Percentiles rank a stretch among this genome's conserved stretches.
Conservation (phyloP, 1,140 invertebrate species). For the Anthonomus grandis region DNA sequence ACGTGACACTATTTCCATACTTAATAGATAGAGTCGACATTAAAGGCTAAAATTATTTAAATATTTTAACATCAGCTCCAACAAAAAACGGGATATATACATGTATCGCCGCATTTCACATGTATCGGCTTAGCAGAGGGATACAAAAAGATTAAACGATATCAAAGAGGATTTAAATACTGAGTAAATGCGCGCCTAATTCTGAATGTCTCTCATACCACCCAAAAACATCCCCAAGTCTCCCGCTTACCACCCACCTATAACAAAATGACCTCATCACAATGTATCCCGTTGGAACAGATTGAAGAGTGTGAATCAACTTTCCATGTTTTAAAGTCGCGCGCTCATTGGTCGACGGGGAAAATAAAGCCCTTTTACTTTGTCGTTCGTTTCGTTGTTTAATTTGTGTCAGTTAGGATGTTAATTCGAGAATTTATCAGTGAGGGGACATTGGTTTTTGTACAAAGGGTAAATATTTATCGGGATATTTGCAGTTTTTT, state of each 20-base stretch:
- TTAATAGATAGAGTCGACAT: too few relatives aligned
- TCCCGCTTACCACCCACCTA: not conserved
- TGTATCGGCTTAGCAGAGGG: not conserved
- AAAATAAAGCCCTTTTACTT: not conserved
- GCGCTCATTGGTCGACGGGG: not conserved
- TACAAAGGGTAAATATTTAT: too few relatives aligned
- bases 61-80: too few relatives aligned
- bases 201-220: slow-evolving; percentile 4
- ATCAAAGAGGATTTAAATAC: slow-evolving; percentile 7
- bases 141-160: not conserved
- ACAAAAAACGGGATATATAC: too few relatives aligned
- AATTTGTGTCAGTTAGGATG: not conserved
- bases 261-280: slow-evolving; percentile 10
- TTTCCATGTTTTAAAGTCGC: not conserved
- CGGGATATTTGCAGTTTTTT: too few relatives aligned
- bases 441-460: too few relatives aligned
- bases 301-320: slow-evolving; percentile 3
- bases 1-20: too few relatives aligned
- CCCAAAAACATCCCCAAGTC: not conserved
- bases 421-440: not conserved
- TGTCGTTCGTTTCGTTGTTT: not conserved
- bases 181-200: slow-evolving; percentile 9
- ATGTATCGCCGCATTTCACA: too few relatives aligned
- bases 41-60: too few relatives aligned
- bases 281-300: slow-evolving; percentile 3